A percentile compares a stretch with the other conserved stretches of the same genome.
These are phyloP conservation scores for Naja naja DNA, from an alignment of 2,113 vertebrate genomes.

Conservation along the genomic window DNA sequence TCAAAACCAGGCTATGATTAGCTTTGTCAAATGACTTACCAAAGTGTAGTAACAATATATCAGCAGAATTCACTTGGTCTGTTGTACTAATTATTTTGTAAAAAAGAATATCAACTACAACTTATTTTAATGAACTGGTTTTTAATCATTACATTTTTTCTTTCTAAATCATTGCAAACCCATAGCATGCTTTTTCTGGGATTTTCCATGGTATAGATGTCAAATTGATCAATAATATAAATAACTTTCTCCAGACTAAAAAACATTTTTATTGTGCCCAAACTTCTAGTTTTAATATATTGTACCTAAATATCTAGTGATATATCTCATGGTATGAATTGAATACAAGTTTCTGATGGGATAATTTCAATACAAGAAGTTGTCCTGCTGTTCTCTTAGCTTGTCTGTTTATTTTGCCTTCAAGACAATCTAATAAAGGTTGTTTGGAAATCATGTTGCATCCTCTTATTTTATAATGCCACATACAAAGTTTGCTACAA, in stretches of 20 bases:
- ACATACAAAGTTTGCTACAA: neutral
- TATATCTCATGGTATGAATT: neutral
- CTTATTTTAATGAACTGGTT: neutral
- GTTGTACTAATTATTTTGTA: neutral
- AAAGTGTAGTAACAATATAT: neutral
- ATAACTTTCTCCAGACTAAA: neutral
- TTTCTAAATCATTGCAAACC: neutral
- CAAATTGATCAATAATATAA: neutral
- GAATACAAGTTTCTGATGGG: neutral
- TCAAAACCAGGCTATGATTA: neutral
- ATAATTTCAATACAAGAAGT: neutral
- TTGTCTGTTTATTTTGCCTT: conserved; percentile 6
- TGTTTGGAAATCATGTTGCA: neutral
- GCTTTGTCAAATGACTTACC: neutral
- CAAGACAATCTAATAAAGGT: neutral
- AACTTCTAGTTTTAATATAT: neutral
- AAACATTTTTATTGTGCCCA: neutral
- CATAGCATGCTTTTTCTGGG: neutral
- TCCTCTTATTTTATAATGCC: neutral
- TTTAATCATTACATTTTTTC: neutral
- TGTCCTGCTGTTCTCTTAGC: neutral
- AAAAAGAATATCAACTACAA: neutral
- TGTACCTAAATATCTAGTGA: neutral
- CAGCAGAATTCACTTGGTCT: neutral
- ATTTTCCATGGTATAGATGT: neutral